Percentiles rank a stretch among this genome's conserved stretches.
phyloP scores from a whole-genome alignment of 2,113 vertebrate genomes.

The Cyphomyrus discorhynchus region DNA sequence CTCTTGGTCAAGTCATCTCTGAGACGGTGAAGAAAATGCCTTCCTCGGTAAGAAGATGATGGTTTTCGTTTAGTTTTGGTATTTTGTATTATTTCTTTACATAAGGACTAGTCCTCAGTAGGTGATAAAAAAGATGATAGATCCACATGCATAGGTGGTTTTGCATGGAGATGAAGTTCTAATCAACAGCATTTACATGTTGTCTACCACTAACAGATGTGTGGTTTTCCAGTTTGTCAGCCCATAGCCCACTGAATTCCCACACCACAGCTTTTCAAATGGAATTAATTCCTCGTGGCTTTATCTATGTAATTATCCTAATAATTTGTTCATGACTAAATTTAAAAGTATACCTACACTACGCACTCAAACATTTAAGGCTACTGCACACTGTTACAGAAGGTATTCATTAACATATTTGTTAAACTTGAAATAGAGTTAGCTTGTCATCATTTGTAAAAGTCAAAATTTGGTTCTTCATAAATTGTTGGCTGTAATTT shows the following conservation, averaged over 20 bases:
- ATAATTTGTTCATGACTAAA: background rate
- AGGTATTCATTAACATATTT: background rate
- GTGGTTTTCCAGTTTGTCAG: background rate
- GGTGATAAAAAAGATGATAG: background rate
- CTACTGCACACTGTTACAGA: background rate
- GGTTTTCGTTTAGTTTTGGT: background rate
- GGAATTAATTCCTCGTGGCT: background rate
- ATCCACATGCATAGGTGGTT: background rate
- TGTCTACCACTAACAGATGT: background rate
- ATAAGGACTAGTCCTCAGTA: background rate
- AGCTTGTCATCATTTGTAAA: background rate
- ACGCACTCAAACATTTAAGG: background rate
- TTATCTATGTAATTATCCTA: background rate
- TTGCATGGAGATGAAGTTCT: background rate
- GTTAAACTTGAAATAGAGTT: background rate
- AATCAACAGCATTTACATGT: background rate
- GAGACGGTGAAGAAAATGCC: constrained; percentile 62
- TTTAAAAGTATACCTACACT: background rate
- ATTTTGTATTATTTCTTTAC: background rate
- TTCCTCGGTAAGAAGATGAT: constrained; percentile 6
- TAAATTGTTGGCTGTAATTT: background rate
- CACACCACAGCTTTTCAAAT: background rate
- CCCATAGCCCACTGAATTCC: background rate
- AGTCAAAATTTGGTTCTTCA: background rate
- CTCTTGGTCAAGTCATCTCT: constrained; percentile 74